Base-by-base conservation (phyloP, 2,113 vertebrate genomes). In the Phoenicopterus ruber region DNA sequence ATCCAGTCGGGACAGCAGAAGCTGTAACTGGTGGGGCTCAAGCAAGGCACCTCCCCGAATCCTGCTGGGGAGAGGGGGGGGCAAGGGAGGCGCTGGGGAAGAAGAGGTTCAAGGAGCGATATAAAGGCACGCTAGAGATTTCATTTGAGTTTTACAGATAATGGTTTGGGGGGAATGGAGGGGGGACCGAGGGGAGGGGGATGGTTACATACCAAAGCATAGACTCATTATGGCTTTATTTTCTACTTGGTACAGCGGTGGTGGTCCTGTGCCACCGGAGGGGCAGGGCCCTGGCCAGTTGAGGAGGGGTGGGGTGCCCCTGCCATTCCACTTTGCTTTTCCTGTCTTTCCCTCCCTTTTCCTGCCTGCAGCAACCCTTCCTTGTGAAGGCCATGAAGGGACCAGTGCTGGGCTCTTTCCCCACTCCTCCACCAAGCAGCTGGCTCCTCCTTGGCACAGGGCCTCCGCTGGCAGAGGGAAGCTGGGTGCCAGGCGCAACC, bases 1-100 rank as follows among this genome's bases (percentile, higher is more conserved):
- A 99, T 99, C 98, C 97, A 99, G 96, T 98, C 98, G 0, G 99
- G 99, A 94, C 98, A 99, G 79, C 98, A 98, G 96, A 99, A 99
- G 98, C 98, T 99, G 97, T 99, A 97, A 98, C 81, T 17, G 47
- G 40, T 90, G 95, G 82, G 79, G 71, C 11, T 91, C 55, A 34
- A 85, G 62, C 78, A 47, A 82, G 71, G 54, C 57, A 49, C 32
- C 32, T 86, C 40, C 47, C 29, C 9, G 11, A 20, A 62, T 86
- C 84, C 44, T 83, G 82, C 42, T 69, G 77, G 88, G 38, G 50
- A 79, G n/a, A 52, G 18, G 6, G 44, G 6, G 44, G 58, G 54
- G 17, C 42, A 86, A 66, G 84, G 81, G 82, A 84, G 61, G 62
- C 46, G 3, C 52, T 49, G 72, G 88, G 95, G 81, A 93, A 73